Conservation (phyloP, 2,113 vertebrate species). For the Eurystomus gularis region DNA sequence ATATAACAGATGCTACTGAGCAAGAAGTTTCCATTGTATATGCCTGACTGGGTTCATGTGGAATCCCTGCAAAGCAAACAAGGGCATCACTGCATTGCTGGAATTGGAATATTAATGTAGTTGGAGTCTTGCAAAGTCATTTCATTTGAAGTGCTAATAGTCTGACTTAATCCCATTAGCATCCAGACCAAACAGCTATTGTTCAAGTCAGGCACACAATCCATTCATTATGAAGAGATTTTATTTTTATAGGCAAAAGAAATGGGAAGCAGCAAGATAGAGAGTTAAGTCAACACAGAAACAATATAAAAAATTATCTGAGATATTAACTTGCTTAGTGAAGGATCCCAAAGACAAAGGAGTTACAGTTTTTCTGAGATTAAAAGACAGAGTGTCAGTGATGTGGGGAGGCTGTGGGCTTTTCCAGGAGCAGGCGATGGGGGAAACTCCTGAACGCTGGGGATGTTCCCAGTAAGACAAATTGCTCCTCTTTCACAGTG, state of each 20-base stretch:
- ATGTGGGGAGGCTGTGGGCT: neutral
- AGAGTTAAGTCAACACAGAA: neutral
- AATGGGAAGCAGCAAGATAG: neutral
- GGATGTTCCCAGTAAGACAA: neutral
- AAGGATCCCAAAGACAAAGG: conserved; percentile 32
- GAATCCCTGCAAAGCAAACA: neutral
- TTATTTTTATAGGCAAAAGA: neutral
- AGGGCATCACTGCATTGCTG: neutral
- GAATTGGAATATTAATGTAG: conserved; percentile 9
- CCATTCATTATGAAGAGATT: neutral
- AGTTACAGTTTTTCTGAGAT: neutral
- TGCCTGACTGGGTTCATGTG: neutral
- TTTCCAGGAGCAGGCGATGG: neutral
- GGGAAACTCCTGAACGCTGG: neutral
- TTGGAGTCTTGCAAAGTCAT: conserved; percentile 12
- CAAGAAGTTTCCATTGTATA: conserved; percentile 2
- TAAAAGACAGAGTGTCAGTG: neutral
- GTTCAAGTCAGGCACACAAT: neutral
- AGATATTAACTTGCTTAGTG: neutral
- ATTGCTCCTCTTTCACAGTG: neutral
- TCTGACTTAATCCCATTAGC: conserved; percentile 12
- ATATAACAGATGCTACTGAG: neutral
- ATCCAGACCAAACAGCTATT: neutral
- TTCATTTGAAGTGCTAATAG: conserved; percentile 6
- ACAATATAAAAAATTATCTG: neutral